Evolutionary conservation across 2,797 vertebrate species (phyloP), one percentile per base, ranked within the genome.

Genomic region (Neoniphon sammara): DNA sequence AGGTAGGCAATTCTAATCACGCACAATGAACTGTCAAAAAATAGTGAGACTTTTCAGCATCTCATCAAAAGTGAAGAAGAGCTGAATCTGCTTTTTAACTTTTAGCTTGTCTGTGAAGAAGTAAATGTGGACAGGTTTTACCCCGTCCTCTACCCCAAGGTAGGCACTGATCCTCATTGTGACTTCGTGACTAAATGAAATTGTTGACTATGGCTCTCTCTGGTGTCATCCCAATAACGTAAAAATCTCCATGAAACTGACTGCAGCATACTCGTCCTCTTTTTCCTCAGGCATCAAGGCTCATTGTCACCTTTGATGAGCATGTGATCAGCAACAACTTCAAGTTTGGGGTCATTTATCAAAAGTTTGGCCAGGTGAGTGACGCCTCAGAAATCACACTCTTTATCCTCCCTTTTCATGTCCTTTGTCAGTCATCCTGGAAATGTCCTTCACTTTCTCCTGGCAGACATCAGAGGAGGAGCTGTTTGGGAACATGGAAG

Each of bases 271-370:
- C 18, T 30, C 53, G 0, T 66, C 55, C 18, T 75, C 59, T 67
- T 3, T 0, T 82, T 27, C 69, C 65, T 6, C 90, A 98, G 97
- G 97, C 97, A 0, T 98, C 97, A 0, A 95, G 96, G 78, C 96
- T 99, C 87, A 95, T 99, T 0, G 96, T 97, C 54, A 96, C 97
- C 42, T 99, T 98, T 23, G 97, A 99, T 0, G 98, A 99, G 84
- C 97, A 99, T 0, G 96, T 99, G 54, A 97, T 99, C 93, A 98
- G 95, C 94, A 98, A 99, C 93, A 97, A 98, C 94, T 98, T 99
- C 91, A 99, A 99, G 89, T 98, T 99, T 7, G 98, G 97, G 8
- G 96, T 99, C 68, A 96, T 99, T 91, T 99, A 98, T 93, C 98
- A 99, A 88, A 97, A 95, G 90, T 95, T 96, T 18, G 96, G 96